phyloP scores from a whole-genome alignment of 2,888 invertebrate genomes.

The Cheilosia variabilis region DNA sequence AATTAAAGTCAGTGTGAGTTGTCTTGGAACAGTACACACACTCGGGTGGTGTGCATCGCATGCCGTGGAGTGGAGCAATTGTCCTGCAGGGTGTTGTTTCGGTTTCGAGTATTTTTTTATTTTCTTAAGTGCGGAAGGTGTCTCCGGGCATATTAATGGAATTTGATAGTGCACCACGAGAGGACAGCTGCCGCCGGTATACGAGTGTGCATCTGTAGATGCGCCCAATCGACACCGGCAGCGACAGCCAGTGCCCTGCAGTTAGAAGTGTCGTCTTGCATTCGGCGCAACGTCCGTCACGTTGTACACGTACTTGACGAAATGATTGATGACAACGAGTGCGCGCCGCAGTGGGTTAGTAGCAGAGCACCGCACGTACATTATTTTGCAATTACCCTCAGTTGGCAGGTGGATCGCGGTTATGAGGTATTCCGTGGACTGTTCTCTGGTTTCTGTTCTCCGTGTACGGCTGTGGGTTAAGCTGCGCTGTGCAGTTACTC shows the following conservation, averaged over 20 bases:
- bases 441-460: neutral
- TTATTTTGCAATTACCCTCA: slow-evolving; percentile 68
- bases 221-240: slow-evolving; percentile 42
- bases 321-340: slow-evolving; percentile 68
- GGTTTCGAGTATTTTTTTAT: slow-evolving; percentile 35
- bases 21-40: slow-evolving; percentile 29
- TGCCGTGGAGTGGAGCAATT: slow-evolving; percentile 44
- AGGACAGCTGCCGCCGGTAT: slow-evolving; percentile 65
- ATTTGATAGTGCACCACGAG: slow-evolving; percentile 60
- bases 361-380: slow-evolving; percentile 24
- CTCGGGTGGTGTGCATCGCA: slow-evolving; percentile 25
- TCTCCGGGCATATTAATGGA: slow-evolving; percentile 65
- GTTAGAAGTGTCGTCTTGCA: slow-evolving; percentile 66
- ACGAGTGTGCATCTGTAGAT: slow-evolving; percentile 22
- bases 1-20: slow-evolving; percentile 70
- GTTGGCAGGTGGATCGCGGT: slow-evolving; percentile 61
- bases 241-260: slow-evolving; percentile 50
- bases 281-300: slow-evolving; percentile 33
- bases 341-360: slow-evolving; percentile 19
- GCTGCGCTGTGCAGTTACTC: slow-evolving; percentile 22
- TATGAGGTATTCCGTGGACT: slow-evolving; percentile 15
- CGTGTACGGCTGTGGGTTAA: slow-evolving; percentile 12
- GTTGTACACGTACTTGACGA: slow-evolving; percentile 57
- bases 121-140: slow-evolving; percentile 48
- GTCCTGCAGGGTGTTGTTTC: slow-evolving; percentile 52